These are phyloP conservation scores for Sebastes kiyomatsui DNA, from an alignment of 2,797 vertebrate species.

Conservation along the genomic window DNA sequence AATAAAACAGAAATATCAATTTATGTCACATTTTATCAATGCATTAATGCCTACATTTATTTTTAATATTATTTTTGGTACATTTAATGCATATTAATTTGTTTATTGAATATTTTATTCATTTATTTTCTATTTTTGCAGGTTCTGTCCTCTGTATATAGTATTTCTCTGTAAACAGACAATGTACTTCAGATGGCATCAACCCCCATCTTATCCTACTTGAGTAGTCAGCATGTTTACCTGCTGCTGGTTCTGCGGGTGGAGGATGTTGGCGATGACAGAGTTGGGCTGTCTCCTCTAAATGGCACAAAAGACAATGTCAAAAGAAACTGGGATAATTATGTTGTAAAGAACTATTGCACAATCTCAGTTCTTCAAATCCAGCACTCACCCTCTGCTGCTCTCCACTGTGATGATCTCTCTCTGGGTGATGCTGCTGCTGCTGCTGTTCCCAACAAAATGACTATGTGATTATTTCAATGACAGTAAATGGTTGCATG, in stretches of 20 bases:
- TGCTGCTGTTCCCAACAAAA: slow-evolving; percentile 31
- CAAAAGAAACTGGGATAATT: not conserved
- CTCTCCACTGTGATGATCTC: slow-evolving; percentile 41
- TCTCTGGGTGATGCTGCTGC: slow-evolving; percentile 42
- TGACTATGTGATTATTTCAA: not conserved
- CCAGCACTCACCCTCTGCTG: slow-evolving; percentile 58
- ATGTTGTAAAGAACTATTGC: not conserved
- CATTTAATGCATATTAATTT: no score
- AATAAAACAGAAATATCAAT: no score
- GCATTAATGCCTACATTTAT: no score
- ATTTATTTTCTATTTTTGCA: no score
- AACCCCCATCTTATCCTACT: not conserved
- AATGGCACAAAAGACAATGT: slow-evolving; percentile 8
- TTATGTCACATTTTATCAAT: no score
- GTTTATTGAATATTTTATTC: no score
- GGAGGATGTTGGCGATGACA: slow-evolving; percentile 33
- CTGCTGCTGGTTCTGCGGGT: slow-evolving; percentile 53
- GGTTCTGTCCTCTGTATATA: not conserved
- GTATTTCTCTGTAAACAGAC: not conserved
- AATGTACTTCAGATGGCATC: not conserved
- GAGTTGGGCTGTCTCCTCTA: slow-evolving; percentile 44
- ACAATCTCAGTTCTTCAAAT: not conserved
- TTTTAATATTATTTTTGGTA: no score
- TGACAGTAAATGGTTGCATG: not conserved
- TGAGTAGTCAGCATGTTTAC: slow-evolving; percentile 50